Percentiles rank a stretch among this genome's conserved stretches.
Conservation (phyloP, 2,113 vertebrate genomes). For the Strigops habroptila region DNA sequence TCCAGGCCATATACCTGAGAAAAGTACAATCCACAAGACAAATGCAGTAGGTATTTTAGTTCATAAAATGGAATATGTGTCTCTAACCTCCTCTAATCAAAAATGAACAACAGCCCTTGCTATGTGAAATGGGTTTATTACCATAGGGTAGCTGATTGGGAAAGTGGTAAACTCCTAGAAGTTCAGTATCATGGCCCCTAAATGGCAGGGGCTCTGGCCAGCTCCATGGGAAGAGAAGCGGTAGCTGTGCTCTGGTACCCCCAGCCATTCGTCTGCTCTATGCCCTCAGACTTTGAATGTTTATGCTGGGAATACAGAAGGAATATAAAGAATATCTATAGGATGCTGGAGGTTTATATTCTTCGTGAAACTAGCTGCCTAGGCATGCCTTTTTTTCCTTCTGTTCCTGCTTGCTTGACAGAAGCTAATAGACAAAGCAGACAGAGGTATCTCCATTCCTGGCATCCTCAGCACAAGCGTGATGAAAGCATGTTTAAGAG, state of each 20-base stretch:
- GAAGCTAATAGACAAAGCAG: slow-evolving; percentile 17
- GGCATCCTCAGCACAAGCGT: not conserved
- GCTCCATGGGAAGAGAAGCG: not conserved
- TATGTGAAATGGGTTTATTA: not conserved
- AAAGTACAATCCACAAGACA: slow-evolving; percentile 47
- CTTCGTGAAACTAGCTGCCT: not conserved
- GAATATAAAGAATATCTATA: not conserved
- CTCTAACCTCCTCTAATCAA: slow-evolving; percentile 28
- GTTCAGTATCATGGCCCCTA: not conserved
- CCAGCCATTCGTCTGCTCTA: not conserved
- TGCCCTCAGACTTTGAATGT: not conserved
- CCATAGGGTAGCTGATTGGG: slow-evolving; percentile 42
- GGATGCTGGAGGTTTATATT: not conserved
- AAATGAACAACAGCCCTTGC: not conserved
- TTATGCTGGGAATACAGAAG: not conserved
- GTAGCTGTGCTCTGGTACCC: not conserved
- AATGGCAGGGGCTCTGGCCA: not conserved
- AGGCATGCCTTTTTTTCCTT: not conserved
- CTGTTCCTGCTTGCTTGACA: not conserved
- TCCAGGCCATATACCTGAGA: slow-evolving; percentile 49
- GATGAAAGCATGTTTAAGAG: not conserved
- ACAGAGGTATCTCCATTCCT: not conserved
- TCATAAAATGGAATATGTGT: slow-evolving; percentile 25
- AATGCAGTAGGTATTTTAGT: slow-evolving; percentile 49
- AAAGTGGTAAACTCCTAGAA: not conserved